Conservation (phyloP, 2,888 invertebrate species). For the Drosophila borborema region DNA sequence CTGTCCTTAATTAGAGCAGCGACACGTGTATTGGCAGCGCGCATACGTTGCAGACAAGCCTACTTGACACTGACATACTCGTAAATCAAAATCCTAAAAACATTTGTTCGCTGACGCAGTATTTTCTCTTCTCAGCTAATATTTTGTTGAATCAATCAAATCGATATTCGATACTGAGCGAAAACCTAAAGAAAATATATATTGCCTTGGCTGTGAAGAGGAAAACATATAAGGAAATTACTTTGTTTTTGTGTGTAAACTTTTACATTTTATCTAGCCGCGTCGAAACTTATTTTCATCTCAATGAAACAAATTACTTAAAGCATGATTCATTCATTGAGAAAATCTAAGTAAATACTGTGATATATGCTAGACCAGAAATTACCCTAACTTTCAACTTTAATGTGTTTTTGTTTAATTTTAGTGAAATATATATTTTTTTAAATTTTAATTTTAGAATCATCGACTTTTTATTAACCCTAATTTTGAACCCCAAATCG, state of each 20-base stretch:
- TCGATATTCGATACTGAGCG: background rate
- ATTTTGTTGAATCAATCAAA: background rate
- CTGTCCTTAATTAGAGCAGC: conserved; percentile 60
- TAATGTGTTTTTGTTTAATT: no score
- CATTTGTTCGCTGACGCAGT: conserved; percentile 46
- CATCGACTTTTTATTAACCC: no score
- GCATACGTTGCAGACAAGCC: conserved; percentile 12
- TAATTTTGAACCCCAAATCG: no score
- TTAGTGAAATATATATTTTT: no score
- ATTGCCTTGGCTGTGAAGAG: background rate
- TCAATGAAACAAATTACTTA: background rate
- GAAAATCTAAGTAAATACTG: background rate
- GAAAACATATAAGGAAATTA: background rate
- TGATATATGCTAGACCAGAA: background rate
- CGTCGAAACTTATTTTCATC: background rate
- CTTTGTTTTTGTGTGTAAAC: background rate
- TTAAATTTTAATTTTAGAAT: no score
- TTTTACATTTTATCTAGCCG: background rate
- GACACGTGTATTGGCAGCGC: conserved; percentile 7
- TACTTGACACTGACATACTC: conserved; percentile 39
- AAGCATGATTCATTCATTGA: background rate
- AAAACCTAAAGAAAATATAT: background rate
- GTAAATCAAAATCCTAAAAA: conserved; percentile 47
- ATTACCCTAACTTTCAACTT: background rate
- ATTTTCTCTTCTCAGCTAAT: conserved; percentile 3